Conservation (phyloP, 1,140 invertebrate species). For the Drosophila lini region DNA sequence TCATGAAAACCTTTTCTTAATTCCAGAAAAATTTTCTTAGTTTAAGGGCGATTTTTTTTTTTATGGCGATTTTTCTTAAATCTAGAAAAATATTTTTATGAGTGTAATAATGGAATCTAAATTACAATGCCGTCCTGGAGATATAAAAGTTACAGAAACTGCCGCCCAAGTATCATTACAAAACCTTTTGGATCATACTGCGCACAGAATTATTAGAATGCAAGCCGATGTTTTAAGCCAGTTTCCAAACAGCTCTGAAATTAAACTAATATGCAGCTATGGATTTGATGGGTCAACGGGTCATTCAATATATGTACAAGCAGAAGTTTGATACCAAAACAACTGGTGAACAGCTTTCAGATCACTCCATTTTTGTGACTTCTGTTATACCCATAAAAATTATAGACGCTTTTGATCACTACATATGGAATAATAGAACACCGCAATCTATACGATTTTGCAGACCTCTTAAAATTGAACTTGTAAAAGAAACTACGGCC, state of each 20-base stretch:
- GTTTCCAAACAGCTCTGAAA: neutral
- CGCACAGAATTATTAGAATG: constrained; percentile 14
- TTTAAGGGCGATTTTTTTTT: no score
- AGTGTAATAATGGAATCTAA: neutral
- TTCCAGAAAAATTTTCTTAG: no score
- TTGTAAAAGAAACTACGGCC: constrained; percentile 17
- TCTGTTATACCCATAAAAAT: constrained; percentile 38
- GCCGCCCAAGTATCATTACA: neutral
- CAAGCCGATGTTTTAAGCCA: constrained; percentile 1
- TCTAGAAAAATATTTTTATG: no score
- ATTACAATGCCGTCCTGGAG: no score
- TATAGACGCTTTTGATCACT: constrained; percentile 20
- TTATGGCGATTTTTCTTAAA: no score
- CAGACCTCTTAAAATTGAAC: constrained; percentile 26
- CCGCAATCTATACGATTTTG: constrained; percentile 31
- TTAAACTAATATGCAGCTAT: constrained; percentile 19
- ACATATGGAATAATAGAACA: constrained; percentile 22
- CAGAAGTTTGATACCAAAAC: constrained; percentile 17
- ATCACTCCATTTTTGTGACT: constrained; percentile 37
- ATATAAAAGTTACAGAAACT: no score
- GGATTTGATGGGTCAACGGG: constrained; percentile 28
- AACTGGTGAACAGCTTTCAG: constrained; percentile 19
- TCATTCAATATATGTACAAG: constrained; percentile 16
- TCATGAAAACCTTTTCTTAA: no score
- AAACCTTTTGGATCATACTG: constrained; percentile 16